A percentile compares a stretch with the other conserved stretches of the same genome.
Evolutionary conservation across 2,888 invertebrate genomes (phyloP).

Genomic region (Andrena marginata): DNA sequence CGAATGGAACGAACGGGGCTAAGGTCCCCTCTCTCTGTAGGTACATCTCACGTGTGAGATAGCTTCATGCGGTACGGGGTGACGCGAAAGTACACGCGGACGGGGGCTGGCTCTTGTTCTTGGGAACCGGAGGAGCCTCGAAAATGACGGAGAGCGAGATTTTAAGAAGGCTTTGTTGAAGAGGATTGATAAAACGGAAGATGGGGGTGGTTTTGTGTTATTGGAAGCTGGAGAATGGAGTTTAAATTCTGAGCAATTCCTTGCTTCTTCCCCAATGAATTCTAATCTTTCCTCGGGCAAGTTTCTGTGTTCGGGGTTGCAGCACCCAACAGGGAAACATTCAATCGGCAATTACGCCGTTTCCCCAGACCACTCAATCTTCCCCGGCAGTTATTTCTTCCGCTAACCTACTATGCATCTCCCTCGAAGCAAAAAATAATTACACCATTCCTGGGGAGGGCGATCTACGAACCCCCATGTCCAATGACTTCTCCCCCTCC

Average conservation of each 20-base stretch:
- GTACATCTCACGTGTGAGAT: neutral
- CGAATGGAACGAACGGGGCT: slow-evolving; percentile 44
- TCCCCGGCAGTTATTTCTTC: neutral
- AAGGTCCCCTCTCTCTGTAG: slow-evolving; percentile 1
- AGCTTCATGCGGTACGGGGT: neutral
- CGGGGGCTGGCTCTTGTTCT: slow-evolving; percentile 1
- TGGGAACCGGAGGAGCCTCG: neutral
- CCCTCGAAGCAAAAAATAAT: slow-evolving; percentile 14
- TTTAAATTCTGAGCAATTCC: too few species aligned
- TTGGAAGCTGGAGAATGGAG: too few species aligned
- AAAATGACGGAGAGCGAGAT: neutral
- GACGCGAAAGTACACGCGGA: neutral
- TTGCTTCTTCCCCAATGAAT: too few species aligned
- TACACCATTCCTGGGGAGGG: neutral
- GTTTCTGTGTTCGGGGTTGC: too few species aligned
- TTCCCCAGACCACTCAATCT: neutral
- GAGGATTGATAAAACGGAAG: neutral
- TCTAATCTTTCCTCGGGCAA: too few species aligned
- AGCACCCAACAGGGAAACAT: too few species aligned
- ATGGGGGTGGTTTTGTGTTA: neutral
- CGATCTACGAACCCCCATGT: slow-evolving; percentile 1
- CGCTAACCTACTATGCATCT: neutral
- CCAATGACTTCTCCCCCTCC: neutral
- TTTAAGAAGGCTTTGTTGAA: neutral
- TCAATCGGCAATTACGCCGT: too few species aligned